Conservation (phyloP, 2,888 invertebrate species). For the Bellardia bayeri region DNA sequence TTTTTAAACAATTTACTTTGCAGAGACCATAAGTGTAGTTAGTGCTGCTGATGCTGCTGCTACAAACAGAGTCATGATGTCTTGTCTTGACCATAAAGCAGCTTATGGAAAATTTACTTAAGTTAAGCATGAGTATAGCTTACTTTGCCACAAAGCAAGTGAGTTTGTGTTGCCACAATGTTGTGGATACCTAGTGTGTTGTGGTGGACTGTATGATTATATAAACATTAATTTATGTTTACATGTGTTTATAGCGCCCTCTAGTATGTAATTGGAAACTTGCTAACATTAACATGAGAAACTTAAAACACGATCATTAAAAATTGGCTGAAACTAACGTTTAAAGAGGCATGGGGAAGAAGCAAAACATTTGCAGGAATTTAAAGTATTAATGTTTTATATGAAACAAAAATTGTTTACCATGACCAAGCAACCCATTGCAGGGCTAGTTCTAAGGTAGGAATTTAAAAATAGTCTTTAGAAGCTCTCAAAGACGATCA, state of each 20-base stretch:
- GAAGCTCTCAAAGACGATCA: too few relatives aligned
- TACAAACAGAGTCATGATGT: conserved; percentile 52
- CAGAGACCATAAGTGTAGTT: conserved; percentile 27
- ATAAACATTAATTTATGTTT: conserved; percentile 74
- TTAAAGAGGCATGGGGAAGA: background rate
- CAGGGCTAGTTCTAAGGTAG: too few relatives aligned
- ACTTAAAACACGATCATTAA: conserved; percentile 62
- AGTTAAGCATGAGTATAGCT: conserved; percentile 18
- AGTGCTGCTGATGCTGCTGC: background rate
- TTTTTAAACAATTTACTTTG: conserved; percentile 49
- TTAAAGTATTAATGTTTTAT: too few relatives aligned
- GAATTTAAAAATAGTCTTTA: too few relatives aligned
- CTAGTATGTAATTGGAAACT: conserved; percentile 82
- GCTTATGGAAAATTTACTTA: conserved; percentile 11
- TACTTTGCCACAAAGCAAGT: conserved; percentile 19
- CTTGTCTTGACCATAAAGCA: conserved; percentile 39
- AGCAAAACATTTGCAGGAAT: too few relatives aligned
- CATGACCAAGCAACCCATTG: too few relatives aligned
- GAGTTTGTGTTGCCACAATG: conserved; percentile 14
- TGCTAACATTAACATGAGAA: conserved; percentile 77
- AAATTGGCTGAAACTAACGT: background rate
- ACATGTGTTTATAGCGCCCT: conserved; percentile 77
- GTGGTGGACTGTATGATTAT: conserved; percentile 54
- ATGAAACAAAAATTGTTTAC: too few relatives aligned
- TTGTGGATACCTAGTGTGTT: background rate